phyloP scores from a whole-genome alignment of 2,113 vertebrate species.

The Clarias magur region DNA sequence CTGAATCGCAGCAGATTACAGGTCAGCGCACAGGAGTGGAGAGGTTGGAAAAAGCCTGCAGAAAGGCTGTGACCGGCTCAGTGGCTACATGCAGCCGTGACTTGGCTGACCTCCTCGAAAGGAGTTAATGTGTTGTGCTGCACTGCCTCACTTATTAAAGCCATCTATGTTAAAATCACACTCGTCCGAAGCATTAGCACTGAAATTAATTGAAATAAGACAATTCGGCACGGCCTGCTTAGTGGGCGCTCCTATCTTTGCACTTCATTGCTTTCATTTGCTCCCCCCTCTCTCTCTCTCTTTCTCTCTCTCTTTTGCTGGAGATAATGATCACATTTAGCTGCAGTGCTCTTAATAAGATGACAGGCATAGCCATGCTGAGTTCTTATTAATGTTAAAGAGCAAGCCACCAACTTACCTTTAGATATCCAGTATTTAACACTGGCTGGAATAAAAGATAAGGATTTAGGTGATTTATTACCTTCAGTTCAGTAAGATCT shows the following conservation, averaged over 20 bases:
- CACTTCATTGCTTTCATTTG: slow-evolving; percentile 60
- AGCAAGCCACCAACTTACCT: slow-evolving; percentile 51
- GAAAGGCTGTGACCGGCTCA: not conserved
- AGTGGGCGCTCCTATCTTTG: slow-evolving; percentile 55
- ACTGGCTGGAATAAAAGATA: slow-evolving; percentile 39
- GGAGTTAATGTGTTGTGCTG: slow-evolving; percentile 62
- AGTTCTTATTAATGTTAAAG: slow-evolving; percentile 50
- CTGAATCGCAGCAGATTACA: slow-evolving; percentile 32
- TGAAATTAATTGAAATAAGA: slow-evolving; percentile 69
- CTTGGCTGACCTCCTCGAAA: slow-evolving; percentile 47
- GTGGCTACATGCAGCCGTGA: not conserved
- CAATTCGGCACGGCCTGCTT: slow-evolving; percentile 61
- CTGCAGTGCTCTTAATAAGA: slow-evolving; percentile 59
- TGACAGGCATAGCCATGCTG: slow-evolving; percentile 53
- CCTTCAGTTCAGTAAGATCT: slow-evolving; percentile 22
- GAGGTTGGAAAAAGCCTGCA: not conserved
- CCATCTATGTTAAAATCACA: slow-evolving; percentile 61
- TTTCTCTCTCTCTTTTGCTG: slow-evolving; percentile 46
- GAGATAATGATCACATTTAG: slow-evolving; percentile 64
- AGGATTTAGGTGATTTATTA: slow-evolving; percentile 37
- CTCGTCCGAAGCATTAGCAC: slow-evolving; percentile 61
- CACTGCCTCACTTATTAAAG: slow-evolving; percentile 63
- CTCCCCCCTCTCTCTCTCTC: not conserved
- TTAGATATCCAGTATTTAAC: slow-evolving; percentile 30
- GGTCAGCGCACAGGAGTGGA: slow-evolving; percentile 33